Evolutionary conservation across 2,113 vertebrate species (phyloP).

Genomic region (Clinocottus analis): DNA sequence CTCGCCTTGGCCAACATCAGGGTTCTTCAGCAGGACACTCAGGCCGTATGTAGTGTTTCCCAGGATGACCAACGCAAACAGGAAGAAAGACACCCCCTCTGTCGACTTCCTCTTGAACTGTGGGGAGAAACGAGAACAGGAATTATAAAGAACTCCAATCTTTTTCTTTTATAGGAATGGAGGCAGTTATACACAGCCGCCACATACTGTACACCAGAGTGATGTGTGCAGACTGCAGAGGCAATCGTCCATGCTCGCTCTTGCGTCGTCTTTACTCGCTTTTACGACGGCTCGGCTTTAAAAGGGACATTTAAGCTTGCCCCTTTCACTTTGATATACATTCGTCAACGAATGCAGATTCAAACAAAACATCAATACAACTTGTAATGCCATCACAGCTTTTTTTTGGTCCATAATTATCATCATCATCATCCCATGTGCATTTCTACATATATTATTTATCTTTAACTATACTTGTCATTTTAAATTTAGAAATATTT

Average conservation of each 20-base stretch:
- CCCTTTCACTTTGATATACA: background rate
- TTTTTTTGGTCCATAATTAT: no score
- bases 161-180: background rate
- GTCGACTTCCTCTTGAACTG: slow-evolving; percentile 90
- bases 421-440: background rate
- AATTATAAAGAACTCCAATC: background rate
- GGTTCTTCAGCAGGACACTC: slow-evolving; percentile 93
- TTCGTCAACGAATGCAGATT: background rate
- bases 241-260: no score
- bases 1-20: slow-evolving; percentile 82
- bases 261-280: background rate
- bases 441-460: background rate
- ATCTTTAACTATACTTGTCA: no score
- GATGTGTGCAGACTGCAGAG: slow-evolving; percentile 1
- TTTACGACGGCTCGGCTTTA: slow-evolving; percentile 2
- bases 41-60: slow-evolving; percentile 91
- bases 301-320: background rate
- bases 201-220: background rate
- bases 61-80: slow-evolving; percentile 94
- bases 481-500: background rate
- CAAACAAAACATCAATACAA: background rate
- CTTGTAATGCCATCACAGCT: background rate
- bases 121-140: slow-evolving; percentile 4
- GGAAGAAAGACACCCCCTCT: slow-evolving; percentile 88
- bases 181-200: background rate